A percentile compares a stretch with the other conserved stretches of the same genome.
These are phyloP conservation scores for Leucoraja ocellata DNA, from an alignment of 2,797 vertebrate genomes.

Conservation along the genomic window DNA sequence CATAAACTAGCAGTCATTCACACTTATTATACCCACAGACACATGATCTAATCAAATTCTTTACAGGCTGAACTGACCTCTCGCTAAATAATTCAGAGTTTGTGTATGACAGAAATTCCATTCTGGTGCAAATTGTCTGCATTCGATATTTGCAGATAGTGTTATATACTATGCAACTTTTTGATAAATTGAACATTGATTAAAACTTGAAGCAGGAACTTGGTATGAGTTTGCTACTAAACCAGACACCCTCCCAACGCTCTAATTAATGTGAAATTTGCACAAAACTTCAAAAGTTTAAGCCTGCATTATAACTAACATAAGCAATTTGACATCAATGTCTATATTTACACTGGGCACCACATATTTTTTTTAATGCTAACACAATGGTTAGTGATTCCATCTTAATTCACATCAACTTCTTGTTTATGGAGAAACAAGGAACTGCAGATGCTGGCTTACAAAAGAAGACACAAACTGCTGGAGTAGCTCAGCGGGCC, in stretches of 20 bases:
- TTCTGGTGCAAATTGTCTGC: neutral
- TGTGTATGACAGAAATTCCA: neutral
- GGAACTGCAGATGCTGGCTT: no score
- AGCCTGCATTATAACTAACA: neutral
- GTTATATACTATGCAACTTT: neutral
- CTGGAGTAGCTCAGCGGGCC: no score
- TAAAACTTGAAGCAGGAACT: neutral
- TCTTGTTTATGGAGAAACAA: no score
- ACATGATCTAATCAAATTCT: neutral
- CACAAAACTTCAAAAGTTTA: neutral
- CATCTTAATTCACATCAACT: neutral
- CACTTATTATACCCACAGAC: neutral
- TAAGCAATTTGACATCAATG: neutral
- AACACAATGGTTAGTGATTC: neutral
- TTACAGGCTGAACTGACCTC: neutral
- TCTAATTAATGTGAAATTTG: no score
- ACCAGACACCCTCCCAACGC: neutral
- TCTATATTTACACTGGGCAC: no score
- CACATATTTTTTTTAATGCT: neutral
- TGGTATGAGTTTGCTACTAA: neutral
- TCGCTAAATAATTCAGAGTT: conserved; percentile 4
- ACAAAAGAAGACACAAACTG: no score
- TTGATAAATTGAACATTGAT: neutral
- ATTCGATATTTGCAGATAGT: neutral
- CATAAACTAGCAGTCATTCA: neutral